Conservation (phyloP, 2,888 invertebrate species). For the Argyresthia albistria region DNA sequence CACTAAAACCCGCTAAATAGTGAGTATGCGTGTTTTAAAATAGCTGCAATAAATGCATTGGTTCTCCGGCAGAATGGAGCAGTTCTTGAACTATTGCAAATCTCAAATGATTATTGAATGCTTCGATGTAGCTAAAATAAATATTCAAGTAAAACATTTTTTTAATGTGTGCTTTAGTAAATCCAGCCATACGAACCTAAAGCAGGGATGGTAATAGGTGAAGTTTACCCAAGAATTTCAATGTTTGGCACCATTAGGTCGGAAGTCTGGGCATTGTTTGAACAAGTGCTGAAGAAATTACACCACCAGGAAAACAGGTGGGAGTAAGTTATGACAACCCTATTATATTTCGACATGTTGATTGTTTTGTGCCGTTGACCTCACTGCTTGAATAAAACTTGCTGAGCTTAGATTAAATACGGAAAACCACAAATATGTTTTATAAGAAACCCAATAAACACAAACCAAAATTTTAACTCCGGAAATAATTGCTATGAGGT, state of each 20-base stretch:
- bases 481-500: too few species aligned
- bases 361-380: conserved; percentile 34
- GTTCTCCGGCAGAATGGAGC: too few species aligned
- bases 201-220: not conserved
- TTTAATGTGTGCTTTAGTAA: not conserved
- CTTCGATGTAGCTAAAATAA: too few species aligned
- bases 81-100: too few species aligned
- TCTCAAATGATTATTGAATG: too few species aligned
- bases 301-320: conserved; percentile 13
- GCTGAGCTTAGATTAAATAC: too few species aligned
- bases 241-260: conserved; percentile 32
- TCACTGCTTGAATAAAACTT: conserved; percentile 6
- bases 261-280: conserved; percentile 48
- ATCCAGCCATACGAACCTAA: not conserved
- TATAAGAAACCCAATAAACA: too few species aligned
- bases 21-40: too few species aligned
- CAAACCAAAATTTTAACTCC: too few species aligned
- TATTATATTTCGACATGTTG: conserved; percentile 14
- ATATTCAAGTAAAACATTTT: not conserved
- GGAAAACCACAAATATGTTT: too few species aligned
- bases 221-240: not conserved
- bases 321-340: conserved; percentile 9
- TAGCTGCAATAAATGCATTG: too few species aligned
- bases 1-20: too few species aligned
- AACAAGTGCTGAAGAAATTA: conserved; percentile 53